Percentiles rank a stretch among this genome's conserved stretches.
Evolutionary conservation across 2,797 vertebrate species (phyloP).

Genomic region (Gambusia yucatana): DNA sequence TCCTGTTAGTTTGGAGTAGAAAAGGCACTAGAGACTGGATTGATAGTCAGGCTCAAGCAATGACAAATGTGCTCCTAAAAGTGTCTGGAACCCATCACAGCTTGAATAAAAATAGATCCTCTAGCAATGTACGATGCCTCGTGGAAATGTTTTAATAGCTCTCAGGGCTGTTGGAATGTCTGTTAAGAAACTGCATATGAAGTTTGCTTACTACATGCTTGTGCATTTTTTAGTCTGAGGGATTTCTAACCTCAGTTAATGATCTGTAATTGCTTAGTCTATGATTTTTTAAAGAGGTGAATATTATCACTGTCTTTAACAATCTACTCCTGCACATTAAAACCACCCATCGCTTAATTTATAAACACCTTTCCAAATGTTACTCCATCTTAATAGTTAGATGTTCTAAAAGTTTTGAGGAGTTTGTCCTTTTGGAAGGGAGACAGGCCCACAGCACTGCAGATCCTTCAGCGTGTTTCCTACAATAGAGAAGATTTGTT

Average conservation of each 20-base stretch:
- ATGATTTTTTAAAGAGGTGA: not conserved
- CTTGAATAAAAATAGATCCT: not conserved
- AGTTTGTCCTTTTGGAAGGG: not conserved
- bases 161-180: not conserved
- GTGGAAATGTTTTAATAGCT: not conserved
- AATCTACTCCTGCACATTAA: not conserved
- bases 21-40: not conserved
- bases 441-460: not conserved
- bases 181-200: not conserved
- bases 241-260: not conserved
- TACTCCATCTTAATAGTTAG: not conserved
- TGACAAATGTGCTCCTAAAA: not conserved
- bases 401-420: not conserved
- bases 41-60: not conserved
- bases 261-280: not conserved
- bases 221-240: not conserved
- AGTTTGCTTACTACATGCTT: not conserved
- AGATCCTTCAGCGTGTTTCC: not conserved
- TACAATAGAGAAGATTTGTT: not conserved
- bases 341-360: not conserved
- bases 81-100: not conserved
- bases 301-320: not conserved
- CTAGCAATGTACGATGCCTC: not conserved
- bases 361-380: not conserved
- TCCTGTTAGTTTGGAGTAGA: not conserved